A percentile compares a stretch with the other conserved stretches of the same genome.
phyloP scores from a whole-genome alignment of 1,140 invertebrate species.

The Tetragnatha versicolor region DNA sequence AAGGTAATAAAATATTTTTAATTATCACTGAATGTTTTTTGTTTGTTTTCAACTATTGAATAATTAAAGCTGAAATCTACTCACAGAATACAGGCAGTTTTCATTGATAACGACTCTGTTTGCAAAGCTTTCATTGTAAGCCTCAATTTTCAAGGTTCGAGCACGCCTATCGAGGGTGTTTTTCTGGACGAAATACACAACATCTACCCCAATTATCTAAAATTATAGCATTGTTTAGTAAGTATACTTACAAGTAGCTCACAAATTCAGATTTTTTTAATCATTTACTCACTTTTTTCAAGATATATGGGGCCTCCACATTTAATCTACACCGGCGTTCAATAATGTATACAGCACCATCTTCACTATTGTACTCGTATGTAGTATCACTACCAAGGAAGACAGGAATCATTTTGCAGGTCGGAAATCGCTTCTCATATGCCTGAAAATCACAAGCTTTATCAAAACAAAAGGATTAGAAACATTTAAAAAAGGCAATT shows the following conservation, averaged over 20 bases:
- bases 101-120: conserved; percentile 86
- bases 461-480: too few relatives aligned
- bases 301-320: conserved; percentile 92
- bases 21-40: neutral
- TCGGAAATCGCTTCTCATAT: conserved; percentile 92
- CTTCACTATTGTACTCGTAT: conserved; percentile 78
- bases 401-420: conserved; percentile 93
- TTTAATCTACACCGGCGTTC: conserved; percentile 89
- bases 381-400: conserved; percentile 89
- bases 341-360: conserved; percentile 82
- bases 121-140: conserved; percentile 92
- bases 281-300: conserved; percentile 80
- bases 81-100: conserved; percentile 90
- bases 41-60: neutral
- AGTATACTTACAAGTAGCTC: neutral
- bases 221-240: conserved; percentile 15
- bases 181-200: conserved; percentile 90
- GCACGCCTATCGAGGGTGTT: conserved; percentile 83
- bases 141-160: conserved; percentile 87
- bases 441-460: conserved; percentile 79
- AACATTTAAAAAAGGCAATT: too few relatives aligned
- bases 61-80: conserved; percentile 63
- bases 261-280: too few relatives aligned
- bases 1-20: conserved; percentile 49
- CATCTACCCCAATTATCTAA: conserved; percentile 93